Conservation (phyloP, 1,140 invertebrate genomes). For the Aphis craccivora region DNA sequence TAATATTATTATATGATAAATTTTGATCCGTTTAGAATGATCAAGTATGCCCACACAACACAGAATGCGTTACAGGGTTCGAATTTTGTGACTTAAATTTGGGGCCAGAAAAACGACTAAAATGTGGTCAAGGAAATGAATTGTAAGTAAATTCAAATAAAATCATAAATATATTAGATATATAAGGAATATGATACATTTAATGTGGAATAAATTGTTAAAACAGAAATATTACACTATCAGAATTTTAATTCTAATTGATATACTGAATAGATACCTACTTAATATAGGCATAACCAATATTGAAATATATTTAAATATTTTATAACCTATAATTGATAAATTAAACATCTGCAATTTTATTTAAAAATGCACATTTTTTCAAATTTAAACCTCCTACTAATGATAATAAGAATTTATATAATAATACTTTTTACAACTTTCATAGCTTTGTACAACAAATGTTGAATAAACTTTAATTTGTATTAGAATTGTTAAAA, state of each 20-base stretch:
- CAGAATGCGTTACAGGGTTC: background rate
- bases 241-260: too few relatives aligned
- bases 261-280: too few relatives aligned
- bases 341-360: background rate
- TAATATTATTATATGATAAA: background rate
- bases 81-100: background rate
- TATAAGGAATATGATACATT: background rate
- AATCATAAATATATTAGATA: background rate
- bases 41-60: background rate
- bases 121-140: background rate
- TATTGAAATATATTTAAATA: too few relatives aligned
- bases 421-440: background rate
- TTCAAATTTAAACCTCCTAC: too few relatives aligned
- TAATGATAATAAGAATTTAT: background rate
- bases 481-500: background rate
- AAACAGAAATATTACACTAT: background rate
- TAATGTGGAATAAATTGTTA: background rate
- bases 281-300: too few relatives aligned
- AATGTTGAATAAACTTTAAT: background rate
- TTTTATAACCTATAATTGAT: too few relatives aligned
- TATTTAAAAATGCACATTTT: background rate
- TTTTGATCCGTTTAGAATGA: background rate
- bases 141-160: slow-evolving; percentile 5
- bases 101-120: background rate
- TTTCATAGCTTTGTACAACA: background rate